Evolutionary conservation across 2,888 invertebrate genomes (phyloP).

Genomic region (Barypeithes pellucidus): DNA sequence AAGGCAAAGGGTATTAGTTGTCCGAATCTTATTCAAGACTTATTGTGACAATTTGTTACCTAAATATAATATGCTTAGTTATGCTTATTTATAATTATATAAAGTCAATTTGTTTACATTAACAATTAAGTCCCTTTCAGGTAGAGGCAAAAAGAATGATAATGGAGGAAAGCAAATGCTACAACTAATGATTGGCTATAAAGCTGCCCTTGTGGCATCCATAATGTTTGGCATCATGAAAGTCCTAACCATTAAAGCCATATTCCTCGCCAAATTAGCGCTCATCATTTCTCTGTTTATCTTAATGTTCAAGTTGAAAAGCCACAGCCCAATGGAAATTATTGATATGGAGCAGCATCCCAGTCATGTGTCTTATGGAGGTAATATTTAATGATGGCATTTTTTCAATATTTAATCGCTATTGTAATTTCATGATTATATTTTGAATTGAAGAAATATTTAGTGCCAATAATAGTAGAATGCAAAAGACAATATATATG

Average conservation of each 20-base stretch:
- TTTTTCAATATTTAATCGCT: too few species aligned
- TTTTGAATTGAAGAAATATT: too few species aligned
- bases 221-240: conserved; percentile 73
- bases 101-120: too few species aligned
- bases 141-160: conserved; percentile 74
- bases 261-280: conserved; percentile 81
- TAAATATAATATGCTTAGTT: too few species aligned
- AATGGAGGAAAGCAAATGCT: conserved; percentile 75
- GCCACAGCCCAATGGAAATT: conserved; percentile 55
- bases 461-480: too few species aligned
- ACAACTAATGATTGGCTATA: conserved; percentile 79
- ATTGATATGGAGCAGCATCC: conserved; percentile 71
- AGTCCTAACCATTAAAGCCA: conserved; percentile 76
- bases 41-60: too few species aligned
- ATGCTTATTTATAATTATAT: too few species aligned
- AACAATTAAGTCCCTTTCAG: too few species aligned
- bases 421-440: too few species aligned
- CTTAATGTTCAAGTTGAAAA: conserved; percentile 59
- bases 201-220: conserved; percentile 77
- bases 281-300: conserved; percentile 77
- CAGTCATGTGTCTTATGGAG: conserved; percentile 9
- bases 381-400: conserved; percentile 19
- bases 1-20: too few species aligned
- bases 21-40: too few species aligned
- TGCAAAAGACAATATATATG: too few species aligned